A percentile compares a stretch with the other conserved stretches of the same genome.
phyloP scores from a whole-genome alignment of 2,113 vertebrate species.

The Indicator maculatus region DNA sequence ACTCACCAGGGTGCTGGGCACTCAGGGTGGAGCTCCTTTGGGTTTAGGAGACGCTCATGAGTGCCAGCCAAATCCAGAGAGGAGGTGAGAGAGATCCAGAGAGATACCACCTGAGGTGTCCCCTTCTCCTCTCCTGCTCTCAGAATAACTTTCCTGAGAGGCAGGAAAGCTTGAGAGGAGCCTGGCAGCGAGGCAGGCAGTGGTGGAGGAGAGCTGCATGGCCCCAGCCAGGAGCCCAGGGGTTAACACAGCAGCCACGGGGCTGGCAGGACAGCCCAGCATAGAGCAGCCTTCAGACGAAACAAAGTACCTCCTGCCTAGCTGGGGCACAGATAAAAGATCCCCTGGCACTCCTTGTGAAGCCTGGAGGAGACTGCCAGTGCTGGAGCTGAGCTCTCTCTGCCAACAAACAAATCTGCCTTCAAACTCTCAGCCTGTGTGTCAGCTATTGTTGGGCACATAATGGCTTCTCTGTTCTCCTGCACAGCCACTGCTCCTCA shows the following conservation, averaged over 20 bases:
- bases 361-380: slow-evolving; percentile 58
- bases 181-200: background rate
- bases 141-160: background rate
- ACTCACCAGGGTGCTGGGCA: background rate
- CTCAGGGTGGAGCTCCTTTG: background rate
- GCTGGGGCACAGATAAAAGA: slow-evolving; percentile 40
- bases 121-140: background rate
- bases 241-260: background rate
- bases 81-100: background rate
- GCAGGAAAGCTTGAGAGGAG: background rate
- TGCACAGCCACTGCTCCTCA: slow-evolving; percentile 35
- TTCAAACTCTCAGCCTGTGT: slow-evolving; percentile 60
- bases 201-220: background rate
- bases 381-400: slow-evolving; percentile 40
- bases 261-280: background rate
- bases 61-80: background rate
- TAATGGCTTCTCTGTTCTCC: slow-evolving; percentile 63
- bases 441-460: slow-evolving; percentile 59
- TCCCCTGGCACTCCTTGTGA: slow-evolving; percentile 41
- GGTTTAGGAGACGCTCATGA: background rate
- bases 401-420: slow-evolving; percentile 58
- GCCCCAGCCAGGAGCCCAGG: background rate
- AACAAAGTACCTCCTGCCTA: slow-evolving; percentile 59
- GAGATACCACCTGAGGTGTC: background rate
- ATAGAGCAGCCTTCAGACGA: slow-evolving; percentile 43